Evolutionary conservation across 2,888 invertebrate genomes (phyloP).

Genomic region (Platypus cylindrus): DNA sequence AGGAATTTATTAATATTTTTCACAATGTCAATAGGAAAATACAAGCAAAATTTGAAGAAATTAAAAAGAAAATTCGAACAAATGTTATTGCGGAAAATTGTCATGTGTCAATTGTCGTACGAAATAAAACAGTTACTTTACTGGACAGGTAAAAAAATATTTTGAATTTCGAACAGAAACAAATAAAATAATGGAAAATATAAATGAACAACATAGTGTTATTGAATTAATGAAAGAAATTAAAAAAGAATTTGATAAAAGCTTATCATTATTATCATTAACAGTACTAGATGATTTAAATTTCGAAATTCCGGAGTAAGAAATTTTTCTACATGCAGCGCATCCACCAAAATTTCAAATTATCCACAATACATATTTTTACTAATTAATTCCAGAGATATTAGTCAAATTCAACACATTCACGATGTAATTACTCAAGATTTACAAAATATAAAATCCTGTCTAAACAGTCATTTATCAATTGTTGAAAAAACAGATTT

Average conservation of each 20-base stretch:
- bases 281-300: slow-evolving; percentile 6
- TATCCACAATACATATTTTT: no score
- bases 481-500: slow-evolving; percentile 25
- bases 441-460: slow-evolving; percentile 14
- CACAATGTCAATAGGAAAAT: slow-evolving; percentile 11
- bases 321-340: neutral
- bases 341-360: neutral
- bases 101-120: slow-evolving; percentile 6
- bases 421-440: slow-evolving; percentile 18
- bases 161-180: neutral
- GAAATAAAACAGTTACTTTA: slow-evolving; percentile 10
- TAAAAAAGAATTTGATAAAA: slow-evolving; percentile 10
- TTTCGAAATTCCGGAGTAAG: slow-evolving; percentile 15
- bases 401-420: slow-evolving; percentile 19
- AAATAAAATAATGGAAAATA: no score
- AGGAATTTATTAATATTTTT: slow-evolving; percentile 8
- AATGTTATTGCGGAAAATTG: neutral
- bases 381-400: slow-evolving; percentile 14
- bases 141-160: slow-evolving; percentile 15
- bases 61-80: slow-evolving; percentile 9
- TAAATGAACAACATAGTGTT: slow-evolving; percentile 5
- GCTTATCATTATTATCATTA: slow-evolving; percentile 5
- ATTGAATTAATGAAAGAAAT: slow-evolving; percentile 8
- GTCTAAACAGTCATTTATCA: slow-evolving; percentile 16
- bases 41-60: slow-evolving; percentile 11